Evolutionary conservation across 2,797 vertebrate genomes (phyloP), one percentile per base, ranked within the genome.

Genomic region (Sphenodon punctatus): DNA sequence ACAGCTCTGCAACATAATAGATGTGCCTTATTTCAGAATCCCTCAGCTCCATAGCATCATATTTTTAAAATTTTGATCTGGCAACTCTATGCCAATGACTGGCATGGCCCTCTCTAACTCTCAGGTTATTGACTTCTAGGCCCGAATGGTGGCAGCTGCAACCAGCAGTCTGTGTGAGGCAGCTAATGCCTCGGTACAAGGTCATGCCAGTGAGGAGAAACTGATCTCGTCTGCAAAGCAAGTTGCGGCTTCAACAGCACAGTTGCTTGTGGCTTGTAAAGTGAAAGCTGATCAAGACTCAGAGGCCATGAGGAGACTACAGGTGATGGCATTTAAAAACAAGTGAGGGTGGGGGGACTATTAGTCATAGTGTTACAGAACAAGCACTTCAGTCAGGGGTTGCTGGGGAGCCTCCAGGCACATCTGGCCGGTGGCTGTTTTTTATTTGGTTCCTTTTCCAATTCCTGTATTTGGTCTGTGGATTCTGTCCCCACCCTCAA

Each of bases 221-320:
- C 97, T 99, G 89, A 99, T 99, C 95, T 99, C 96, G 17, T 99
- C 98, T 0, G 98, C 98, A 88, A 99, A 99, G 92, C 98, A 99
- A 93, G 98, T 99, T 4, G 98, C 98, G 0, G 98, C 98, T 13
- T 99, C 98, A 83, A 99, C 98, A 0, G 98, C 98, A 41, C 98
- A 99, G 94, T 93, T 99, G 84, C 97, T 99, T 68, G 98, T 99
- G 91, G 98, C 98, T 87, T 99, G 98, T 93, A 99, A 99, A 91
- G 98, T 99, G 89, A 99, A 99, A 90, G 98, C 98, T 3, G 97
- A 99, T 91, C 97, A 98, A 80, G 98, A 99, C 67, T 99, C 98
- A 1, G 98, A 99, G 93, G 98, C 98, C 90, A 98, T 99, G 98
- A 97, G 96, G 93, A 97, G 98, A 90, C 96, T 99, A 43, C 98